Conservation (phyloP, 2,888 invertebrate species). For the Pheosia gnoma region DNA sequence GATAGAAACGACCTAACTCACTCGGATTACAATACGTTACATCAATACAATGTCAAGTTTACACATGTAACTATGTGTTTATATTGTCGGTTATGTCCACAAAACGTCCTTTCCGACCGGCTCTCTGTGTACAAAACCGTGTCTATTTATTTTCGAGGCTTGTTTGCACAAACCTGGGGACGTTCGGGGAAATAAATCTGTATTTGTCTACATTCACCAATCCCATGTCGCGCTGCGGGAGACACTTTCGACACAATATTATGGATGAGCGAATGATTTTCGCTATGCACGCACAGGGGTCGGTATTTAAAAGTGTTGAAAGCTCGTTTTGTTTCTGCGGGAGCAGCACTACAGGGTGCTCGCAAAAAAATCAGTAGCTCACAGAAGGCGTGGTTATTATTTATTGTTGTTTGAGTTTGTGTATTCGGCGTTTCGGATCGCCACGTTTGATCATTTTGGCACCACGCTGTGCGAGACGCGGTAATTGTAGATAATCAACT, state of each 20-base stretch:
- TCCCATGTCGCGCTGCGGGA: constrained; percentile 52
- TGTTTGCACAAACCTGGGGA: constrained; percentile 69
- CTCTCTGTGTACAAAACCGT: constrained; percentile 58
- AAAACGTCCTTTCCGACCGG: constrained; percentile 52
- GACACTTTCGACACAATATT: constrained; percentile 47
- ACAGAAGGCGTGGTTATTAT: constrained; percentile 59
- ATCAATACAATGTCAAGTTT: constrained; percentile 56
- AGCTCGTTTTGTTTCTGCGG: constrained; percentile 58
- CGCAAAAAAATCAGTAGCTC: constrained; percentile 58
- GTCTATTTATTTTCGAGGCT: constrained; percentile 56
- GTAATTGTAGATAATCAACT: constrained; percentile 24
- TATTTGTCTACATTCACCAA: constrained; percentile 73
- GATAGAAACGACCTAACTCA: constrained; percentile 2
- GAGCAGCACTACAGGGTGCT: constrained; percentile 47
- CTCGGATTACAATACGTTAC: constrained; percentile 33
- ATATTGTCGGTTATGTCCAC: constrained; percentile 52
- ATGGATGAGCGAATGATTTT: constrained; percentile 46
- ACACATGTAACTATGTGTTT: constrained; percentile 52
- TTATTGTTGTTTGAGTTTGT: constrained; percentile 54
- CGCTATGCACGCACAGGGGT: constrained; percentile 36
- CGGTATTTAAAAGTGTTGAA: constrained; percentile 53
- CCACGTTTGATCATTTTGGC: constrained; percentile 26
- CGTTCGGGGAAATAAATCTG: constrained; percentile 69
- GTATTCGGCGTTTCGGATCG: constrained; percentile 48
- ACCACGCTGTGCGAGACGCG: constrained; percentile 34